These are phyloP conservation scores for Saccopteryx bilineata DNA, from an alignment of 2,113 vertebrate genomes.

Conservation along the genomic window DNA sequence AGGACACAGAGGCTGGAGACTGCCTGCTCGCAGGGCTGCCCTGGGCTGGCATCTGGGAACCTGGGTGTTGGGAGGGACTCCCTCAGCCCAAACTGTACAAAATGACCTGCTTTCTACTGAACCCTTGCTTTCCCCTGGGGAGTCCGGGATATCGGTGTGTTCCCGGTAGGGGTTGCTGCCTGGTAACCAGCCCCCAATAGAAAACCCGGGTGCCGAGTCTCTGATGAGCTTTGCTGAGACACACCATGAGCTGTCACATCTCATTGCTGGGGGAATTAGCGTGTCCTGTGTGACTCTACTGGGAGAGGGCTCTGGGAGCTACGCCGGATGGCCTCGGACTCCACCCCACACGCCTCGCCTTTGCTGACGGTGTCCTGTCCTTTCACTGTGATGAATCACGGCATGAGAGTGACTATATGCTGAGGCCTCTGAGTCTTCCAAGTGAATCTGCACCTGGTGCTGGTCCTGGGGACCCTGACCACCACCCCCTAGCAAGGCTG, in stretches of 20 bases:
- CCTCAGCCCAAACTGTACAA: neutral
- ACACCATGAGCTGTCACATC: rapidly evolving
- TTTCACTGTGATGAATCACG: neutral
- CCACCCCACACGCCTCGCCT: neutral
- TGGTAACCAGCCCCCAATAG: neutral
- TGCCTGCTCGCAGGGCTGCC: neutral
- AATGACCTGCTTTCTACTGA: neutral
- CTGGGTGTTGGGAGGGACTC: rapidly evolving
- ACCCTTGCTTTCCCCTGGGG: neutral
- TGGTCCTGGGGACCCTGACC: neutral
- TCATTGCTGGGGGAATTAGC: neutral
- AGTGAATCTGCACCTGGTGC: neutral
- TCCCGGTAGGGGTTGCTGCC: neutral
- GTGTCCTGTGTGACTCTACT: rapidly evolving
- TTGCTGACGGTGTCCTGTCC: neutral
- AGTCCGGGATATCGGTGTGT: neutral
- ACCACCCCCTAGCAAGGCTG: neutral
- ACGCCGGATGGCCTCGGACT: rapidly evolving
- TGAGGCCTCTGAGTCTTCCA: neutral
- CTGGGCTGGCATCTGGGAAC: neutral
- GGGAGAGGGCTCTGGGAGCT: neutral
- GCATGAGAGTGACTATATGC: neutral
- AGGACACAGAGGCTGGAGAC: neutral
- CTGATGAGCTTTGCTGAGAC: neutral
- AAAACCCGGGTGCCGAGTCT: rapidly evolving